phyloP scores from a whole-genome alignment of 2,888 invertebrate genomes.

The Sminthurides aquaticus region DNA sequence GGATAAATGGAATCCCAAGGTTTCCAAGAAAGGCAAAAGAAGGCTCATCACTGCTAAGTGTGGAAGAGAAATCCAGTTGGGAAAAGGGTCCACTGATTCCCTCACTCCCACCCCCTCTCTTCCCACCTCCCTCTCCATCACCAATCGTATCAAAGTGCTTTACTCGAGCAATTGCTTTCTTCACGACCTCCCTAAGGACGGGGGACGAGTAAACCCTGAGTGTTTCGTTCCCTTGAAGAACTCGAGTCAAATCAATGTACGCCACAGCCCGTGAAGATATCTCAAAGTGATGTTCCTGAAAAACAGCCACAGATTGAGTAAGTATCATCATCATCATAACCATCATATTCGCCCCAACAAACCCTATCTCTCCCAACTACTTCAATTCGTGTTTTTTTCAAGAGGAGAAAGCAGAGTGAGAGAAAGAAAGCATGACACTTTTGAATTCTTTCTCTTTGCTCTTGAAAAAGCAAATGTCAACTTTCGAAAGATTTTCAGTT shows the following conservation, averaged over 20 bases:
- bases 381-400: no score
- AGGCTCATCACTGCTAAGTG: slow-evolving; percentile 35
- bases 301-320: no score
- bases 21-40: slow-evolving; percentile 42
- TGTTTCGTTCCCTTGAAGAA: slow-evolving; percentile 41
- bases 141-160: slow-evolving; percentile 26
- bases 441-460: no score
- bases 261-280: slow-evolving; percentile 39
- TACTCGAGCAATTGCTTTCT: slow-evolving; percentile 39
- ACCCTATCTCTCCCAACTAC: no score
- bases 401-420: no score
- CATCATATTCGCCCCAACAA: no score
- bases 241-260: slow-evolving; percentile 39
- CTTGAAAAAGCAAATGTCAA: background rate
- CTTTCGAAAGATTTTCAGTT: slow-evolving; percentile 6
- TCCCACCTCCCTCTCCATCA: background rate
- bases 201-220: slow-evolving; percentile 41
- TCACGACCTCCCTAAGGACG: slow-evolving; percentile 35
- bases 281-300: slow-evolving; percentile 42
- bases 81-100: background rate
- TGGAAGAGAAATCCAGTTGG: slow-evolving; percentile 36
- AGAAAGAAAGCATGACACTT: no score
- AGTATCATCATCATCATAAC: no score
- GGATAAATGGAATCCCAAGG: slow-evolving; percentile 40
- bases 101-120: background rate